Percentiles rank a stretch among this genome's conserved stretches.
These are phyloP conservation scores for Hypercompe scribonia DNA, from an alignment of 2,888 invertebrate species.

Conservation along the genomic window DNA sequence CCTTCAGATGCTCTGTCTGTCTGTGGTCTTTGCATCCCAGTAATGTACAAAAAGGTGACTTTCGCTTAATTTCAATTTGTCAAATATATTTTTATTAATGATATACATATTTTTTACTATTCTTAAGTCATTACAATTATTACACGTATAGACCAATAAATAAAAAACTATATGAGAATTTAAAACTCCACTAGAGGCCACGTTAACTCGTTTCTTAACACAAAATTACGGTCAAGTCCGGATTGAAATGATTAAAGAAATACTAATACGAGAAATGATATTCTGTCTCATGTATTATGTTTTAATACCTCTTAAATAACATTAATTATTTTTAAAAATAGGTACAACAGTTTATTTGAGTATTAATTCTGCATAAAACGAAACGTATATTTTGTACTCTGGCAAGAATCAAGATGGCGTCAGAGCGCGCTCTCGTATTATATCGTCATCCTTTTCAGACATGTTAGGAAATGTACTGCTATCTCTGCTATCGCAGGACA, in stretches of 20 bases:
- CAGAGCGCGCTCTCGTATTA: constrained; percentile 32
- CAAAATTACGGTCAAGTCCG: not conserved
- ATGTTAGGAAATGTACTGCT: constrained; percentile 30
- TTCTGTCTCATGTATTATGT: too few relatives aligned
- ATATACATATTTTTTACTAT: too few relatives aligned
- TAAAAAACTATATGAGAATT: too few relatives aligned
- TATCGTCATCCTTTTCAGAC: constrained; percentile 41
- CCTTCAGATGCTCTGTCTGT: too few relatives aligned
- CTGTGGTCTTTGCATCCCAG: too few relatives aligned
- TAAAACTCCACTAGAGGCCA: too few relatives aligned
- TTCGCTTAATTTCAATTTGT: too few relatives aligned
- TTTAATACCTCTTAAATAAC: too few relatives aligned
- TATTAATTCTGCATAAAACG: constrained; percentile 27
- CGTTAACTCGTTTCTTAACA: not conserved
- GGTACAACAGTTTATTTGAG: not conserved
- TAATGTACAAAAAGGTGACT: too few relatives aligned
- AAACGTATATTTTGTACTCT: constrained; percentile 43
- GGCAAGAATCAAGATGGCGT: constrained; percentile 53
- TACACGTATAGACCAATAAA: too few relatives aligned
- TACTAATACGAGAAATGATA: not conserved
- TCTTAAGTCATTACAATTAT: too few relatives aligned
- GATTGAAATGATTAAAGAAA: not conserved
- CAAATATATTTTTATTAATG: too few relatives aligned
- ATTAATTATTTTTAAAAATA: not conserved
- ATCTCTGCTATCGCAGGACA: constrained; percentile 49